These are phyloP conservation scores for Oreohelix idahoensis DNA, from an alignment of 1,140 invertebrate genomes.

Conservation along the genomic window DNA sequence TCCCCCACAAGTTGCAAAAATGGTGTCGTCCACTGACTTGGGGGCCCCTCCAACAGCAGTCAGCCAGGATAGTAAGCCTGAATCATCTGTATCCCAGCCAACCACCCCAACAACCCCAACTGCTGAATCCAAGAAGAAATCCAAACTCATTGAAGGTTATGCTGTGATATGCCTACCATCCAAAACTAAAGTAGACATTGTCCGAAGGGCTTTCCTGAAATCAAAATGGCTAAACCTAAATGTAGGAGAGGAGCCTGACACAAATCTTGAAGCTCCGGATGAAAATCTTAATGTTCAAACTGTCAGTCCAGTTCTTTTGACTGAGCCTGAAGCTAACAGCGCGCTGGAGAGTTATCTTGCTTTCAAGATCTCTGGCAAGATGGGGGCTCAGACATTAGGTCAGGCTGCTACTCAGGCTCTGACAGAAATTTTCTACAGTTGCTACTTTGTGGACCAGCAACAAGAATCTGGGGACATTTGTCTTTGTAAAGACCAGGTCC, in stretches of 20 bases:
- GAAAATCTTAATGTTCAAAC: constrained; percentile 37
- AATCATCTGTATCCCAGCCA: neutral
- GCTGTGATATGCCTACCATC: constrained; percentile 67
- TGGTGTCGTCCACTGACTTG: neutral
- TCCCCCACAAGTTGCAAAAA: neutral
- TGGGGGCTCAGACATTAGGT: constrained; percentile 10
- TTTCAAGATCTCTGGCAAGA: constrained; percentile 59
- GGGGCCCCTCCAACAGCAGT: neutral
- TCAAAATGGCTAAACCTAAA: constrained; percentile 43
- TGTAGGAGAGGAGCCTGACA: constrained; percentile 19
- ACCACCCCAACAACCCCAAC: neutral
- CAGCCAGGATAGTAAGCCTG: neutral
- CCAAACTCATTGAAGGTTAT: constrained; percentile 52
- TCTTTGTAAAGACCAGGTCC: constrained; percentile 69
- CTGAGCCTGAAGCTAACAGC: constrained; percentile 61
- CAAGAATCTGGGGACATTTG: constrained; percentile 71
- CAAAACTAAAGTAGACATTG: constrained; percentile 67
- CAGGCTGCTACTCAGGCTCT: constrained; percentile 61
- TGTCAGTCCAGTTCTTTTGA: constrained; percentile 47
- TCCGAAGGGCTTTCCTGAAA: constrained; percentile 54
- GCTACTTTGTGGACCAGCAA: constrained; percentile 70
- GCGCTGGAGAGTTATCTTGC: constrained; percentile 67
- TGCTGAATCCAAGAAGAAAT: constrained; percentile 36
- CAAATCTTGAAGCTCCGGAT: constrained; percentile 28
- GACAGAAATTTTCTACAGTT: constrained; percentile 72